A percentile compares a stretch with the other conserved stretches of the same genome.
phyloP scores from a whole-genome alignment of 2,797 vertebrate genomes.

The Taenioides sp. region DNA sequence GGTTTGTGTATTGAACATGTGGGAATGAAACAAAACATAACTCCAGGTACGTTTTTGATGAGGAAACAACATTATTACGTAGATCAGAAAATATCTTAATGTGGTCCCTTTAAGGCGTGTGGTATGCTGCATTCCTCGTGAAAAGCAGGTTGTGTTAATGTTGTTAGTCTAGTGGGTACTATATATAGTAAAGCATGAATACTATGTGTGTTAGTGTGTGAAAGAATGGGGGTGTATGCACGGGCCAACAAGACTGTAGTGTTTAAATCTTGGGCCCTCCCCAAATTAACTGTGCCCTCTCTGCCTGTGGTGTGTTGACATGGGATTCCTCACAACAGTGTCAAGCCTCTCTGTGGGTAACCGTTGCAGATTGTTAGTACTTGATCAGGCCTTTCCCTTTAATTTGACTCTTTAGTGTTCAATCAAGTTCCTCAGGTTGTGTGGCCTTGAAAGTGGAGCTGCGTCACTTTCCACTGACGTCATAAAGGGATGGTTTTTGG shows the following conservation, averaged over 20 bases:
- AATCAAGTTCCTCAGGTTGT: constrained; percentile 57
- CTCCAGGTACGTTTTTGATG: too few species aligned
- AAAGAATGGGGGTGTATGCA: constrained; percentile 8
- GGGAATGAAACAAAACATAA: too few species aligned
- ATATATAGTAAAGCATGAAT: constrained; percentile 43
- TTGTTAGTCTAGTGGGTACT: constrained; percentile 30
- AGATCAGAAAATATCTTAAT: too few species aligned
- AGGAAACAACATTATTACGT: too few species aligned
- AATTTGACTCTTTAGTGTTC: not conserved
- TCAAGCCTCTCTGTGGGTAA: constrained; percentile 22
- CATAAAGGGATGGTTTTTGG: not conserved
- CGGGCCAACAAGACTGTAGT: constrained; percentile 50
- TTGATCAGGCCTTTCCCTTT: not conserved
- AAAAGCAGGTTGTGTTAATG: constrained; percentile 36
- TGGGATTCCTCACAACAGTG: constrained; percentile 68
- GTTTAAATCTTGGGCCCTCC: constrained; percentile 43
- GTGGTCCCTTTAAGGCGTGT: not conserved
- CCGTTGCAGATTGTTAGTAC: constrained; percentile 5
- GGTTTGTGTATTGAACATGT: too few species aligned
- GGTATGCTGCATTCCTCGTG: constrained; percentile 1
- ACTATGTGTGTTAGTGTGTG: constrained; percentile 22
- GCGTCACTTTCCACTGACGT: not conserved
- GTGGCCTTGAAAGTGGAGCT: constrained; percentile 1
- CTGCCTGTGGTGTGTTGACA: constrained; percentile 53
- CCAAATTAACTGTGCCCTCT: not conserved